Conservation (phyloP, 92 coral and sea anemone genomes). For the Porites evermanni region DNA sequence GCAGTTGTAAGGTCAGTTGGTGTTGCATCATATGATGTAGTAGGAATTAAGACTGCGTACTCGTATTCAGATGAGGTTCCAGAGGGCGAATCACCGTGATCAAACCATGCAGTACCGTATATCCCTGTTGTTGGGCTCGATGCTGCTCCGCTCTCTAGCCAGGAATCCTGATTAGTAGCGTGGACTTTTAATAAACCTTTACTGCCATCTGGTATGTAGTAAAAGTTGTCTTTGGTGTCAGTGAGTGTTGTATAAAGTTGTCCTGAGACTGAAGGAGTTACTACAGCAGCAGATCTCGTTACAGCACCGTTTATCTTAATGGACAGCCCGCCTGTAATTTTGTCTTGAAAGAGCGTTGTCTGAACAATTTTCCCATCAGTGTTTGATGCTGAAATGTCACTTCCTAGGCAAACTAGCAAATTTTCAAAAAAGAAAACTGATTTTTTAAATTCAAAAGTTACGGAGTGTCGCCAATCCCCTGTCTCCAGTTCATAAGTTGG, state of each 20-base stretch:
- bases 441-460: constrained; percentile 67
- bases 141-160: background rate
- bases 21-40: constrained; percentile 11
- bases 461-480: background rate
- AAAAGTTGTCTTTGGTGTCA: constrained; percentile 62
- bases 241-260: constrained; percentile 11
- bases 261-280: too few relatives aligned
- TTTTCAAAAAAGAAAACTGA: constrained; percentile 79
- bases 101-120: constrained; percentile 73
- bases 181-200: constrained; percentile 20
- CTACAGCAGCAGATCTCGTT: background rate
- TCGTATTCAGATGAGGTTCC: constrained; percentile 27
- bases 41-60: constrained; percentile 60
- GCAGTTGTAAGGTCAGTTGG: constrained; percentile 18
- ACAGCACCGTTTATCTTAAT: constrained; percentile 37
- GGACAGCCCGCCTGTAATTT: constrained; percentile 15
- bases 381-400: constrained; percentile 40
- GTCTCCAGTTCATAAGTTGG: constrained; percentile 39
- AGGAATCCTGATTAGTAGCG: constrained; percentile 52
- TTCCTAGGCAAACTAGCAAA: constrained; percentile 76
- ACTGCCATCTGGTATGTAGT: constrained; percentile 57
- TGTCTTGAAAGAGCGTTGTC: constrained; percentile 87
- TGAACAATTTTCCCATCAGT: constrained; percentile 28
- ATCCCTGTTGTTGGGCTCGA: constrained; percentile 11
- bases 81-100: constrained; percentile 25